Conservation (phyloP, 2,113 vertebrate species). For the Syngnathus typhle region DNA sequence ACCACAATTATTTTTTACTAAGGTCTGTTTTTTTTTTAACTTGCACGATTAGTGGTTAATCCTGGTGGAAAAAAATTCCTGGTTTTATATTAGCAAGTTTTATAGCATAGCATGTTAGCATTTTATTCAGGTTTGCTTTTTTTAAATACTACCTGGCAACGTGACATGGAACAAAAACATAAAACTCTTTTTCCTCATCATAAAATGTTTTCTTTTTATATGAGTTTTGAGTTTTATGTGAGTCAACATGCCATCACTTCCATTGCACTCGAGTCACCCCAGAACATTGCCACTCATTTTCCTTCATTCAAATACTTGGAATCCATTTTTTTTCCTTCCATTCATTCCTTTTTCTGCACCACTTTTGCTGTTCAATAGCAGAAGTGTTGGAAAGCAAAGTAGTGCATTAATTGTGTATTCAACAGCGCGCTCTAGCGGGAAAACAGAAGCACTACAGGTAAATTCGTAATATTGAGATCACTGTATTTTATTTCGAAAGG, state of each 20-base stretch:
- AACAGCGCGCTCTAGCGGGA: not conserved
- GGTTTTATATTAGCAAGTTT: too few relatives aligned
- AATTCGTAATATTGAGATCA: not conserved
- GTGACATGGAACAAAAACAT: not conserved
- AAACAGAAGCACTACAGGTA: not conserved
- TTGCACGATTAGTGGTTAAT: not conserved
- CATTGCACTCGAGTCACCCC: constrained; percentile 38
- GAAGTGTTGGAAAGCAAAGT: too few relatives aligned
- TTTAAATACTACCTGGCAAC: not conserved
- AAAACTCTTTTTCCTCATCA: not conserved
- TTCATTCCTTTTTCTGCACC: not conserved
- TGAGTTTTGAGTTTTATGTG: not conserved
- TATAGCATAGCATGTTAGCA: not conserved
- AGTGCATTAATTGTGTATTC: not conserved
- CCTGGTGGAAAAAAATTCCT: not conserved
- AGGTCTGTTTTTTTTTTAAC: not conserved
- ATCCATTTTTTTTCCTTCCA: not conserved
- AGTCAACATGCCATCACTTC: constrained; percentile 16
- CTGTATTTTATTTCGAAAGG: not conserved
- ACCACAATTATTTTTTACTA: not conserved
- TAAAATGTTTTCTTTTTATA: too few relatives aligned
- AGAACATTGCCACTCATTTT: constrained; percentile 39
- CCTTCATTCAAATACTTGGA: constrained; percentile 2
- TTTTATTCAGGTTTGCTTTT: not conserved
- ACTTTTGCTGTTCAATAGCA: not conserved